These are phyloP conservation scores for Astur gentilis DNA, from an alignment of 2,113 vertebrate genomes.

Conservation along the genomic window DNA sequence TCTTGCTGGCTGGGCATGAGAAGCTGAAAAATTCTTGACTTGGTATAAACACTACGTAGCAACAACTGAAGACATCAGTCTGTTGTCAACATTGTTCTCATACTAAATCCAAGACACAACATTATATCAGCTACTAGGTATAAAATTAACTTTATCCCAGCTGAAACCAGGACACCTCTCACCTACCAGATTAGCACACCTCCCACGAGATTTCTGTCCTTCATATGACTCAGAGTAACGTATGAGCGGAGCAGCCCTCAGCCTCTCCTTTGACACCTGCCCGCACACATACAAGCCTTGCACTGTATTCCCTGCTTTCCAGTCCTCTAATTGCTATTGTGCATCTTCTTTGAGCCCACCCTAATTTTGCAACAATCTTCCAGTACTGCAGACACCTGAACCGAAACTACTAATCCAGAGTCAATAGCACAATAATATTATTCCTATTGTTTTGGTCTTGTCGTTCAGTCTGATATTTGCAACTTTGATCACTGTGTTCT, in stretches of 20 bases:
- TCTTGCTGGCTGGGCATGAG: too few relatives aligned
- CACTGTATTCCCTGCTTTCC: not conserved
- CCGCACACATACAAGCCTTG: not conserved
- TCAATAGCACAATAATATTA: not conserved
- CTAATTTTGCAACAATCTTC: not conserved
- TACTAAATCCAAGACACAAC: too few relatives aligned
- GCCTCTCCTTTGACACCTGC: not conserved
- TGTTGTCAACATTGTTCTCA: too few relatives aligned
- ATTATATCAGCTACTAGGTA: too few relatives aligned
- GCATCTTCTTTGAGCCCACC: not conserved
- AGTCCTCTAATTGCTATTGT: fast-evolving
- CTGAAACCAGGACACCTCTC: not conserved
- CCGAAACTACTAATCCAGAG: not conserved
- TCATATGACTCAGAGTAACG: fast-evolving
- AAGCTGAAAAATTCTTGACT: too few relatives aligned
- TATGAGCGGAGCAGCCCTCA: not conserved
- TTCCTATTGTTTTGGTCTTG: not conserved
- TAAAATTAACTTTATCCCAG: too few relatives aligned
- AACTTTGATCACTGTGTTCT: not conserved
- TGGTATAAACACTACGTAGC: too few relatives aligned
- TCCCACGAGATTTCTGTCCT: not conserved
- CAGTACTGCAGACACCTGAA: not conserved
- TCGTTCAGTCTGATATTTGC: not conserved
- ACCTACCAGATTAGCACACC: not conserved
- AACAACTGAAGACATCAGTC: too few relatives aligned